Base-by-base conservation (phyloP, 2,888 invertebrate species). In the Drosophila koepferae region DNA sequence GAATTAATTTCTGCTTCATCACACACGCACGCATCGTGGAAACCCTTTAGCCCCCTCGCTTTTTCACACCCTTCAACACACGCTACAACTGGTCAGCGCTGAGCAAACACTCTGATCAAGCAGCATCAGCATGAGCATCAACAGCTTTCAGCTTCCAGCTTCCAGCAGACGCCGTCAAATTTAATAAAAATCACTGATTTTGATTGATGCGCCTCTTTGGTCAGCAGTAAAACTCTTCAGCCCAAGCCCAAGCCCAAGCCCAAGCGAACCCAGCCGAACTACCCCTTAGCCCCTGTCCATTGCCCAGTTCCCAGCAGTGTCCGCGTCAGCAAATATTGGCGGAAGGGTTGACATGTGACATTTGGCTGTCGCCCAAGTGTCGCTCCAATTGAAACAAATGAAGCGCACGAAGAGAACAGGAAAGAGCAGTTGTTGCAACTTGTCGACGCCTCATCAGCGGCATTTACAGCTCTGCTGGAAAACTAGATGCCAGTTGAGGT, bases 101-200 rank as follows among this genome's bases (percentile, higher is more conserved):
- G 67, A 64, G 77, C 82, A 90, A 85, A 86, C 90, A 86, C 72
- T 88, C 87, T 87, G 72, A 89, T 89, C 74, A 83, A 86, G 82
- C 72, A 67, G 6, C 28, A 28, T 28, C 28, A 28, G 28, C 28
- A 28, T 28, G 23, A 23, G 23, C 69, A 72, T 43, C 60, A 53
- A 43, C 60, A 54, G 56, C 53, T 34, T 68, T 64, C 75, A 74
- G 23, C 38, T 16, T 20, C 20, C 20, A 20, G 20, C 20, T 20
- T 20, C 89, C 89, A 83, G 87, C 83, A 83, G 89, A 83, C 89
- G 87, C 65, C 92, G 92, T 91, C 91, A 91, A 91, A 91, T 89
- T 92, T 91, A 91, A 91, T 91, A 89, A 92, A 91, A 92, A 87
- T 91, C 90, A 85, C 85, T 86, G 91, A 90, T 91, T 91, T 92